Evolutionary conservation across 2,888 invertebrate genomes (phyloP).

Genomic region (Coelopa pilipes): DNA sequence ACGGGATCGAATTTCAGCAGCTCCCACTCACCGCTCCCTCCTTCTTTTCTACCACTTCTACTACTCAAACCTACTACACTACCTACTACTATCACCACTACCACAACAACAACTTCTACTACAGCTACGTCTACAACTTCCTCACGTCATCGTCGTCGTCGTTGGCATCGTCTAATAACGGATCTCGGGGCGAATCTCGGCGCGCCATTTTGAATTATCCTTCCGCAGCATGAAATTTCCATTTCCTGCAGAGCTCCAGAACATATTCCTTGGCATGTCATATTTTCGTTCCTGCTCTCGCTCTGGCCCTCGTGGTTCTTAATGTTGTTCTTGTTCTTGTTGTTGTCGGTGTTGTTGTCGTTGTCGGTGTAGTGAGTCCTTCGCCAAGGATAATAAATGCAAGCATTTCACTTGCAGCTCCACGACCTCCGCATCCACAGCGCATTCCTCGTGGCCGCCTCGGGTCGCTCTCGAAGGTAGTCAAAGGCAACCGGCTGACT

Average conservation of each 20-base stretch:
- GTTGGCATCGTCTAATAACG: neutral
- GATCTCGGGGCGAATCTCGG: neutral
- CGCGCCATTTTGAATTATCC: slow-evolving; percentile 13
- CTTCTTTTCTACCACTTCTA: no score
- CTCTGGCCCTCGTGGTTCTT: no score
- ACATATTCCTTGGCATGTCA: slow-evolving; percentile 16
- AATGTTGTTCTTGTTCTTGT: neutral
- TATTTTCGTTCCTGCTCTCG: slow-evolving; percentile 10
- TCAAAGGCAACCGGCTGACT: no score
- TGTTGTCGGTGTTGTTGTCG: neutral
- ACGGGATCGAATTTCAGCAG: no score
- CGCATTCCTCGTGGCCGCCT: neutral
- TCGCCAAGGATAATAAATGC: slow-evolving; percentile 22
- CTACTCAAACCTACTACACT: no score
- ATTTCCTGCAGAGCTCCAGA: slow-evolving; percentile 15
- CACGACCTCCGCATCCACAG: neutral
- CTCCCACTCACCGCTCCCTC: no score
- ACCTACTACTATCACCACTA: no score
- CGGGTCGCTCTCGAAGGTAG: no score
- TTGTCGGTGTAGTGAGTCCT: neutral
- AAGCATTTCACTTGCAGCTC: slow-evolving; percentile 22
- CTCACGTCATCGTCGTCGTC: neutral
- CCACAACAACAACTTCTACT: no score
- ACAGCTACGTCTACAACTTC: no score
- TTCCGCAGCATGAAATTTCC: slow-evolving; percentile 25